Percentiles rank a stretch among this genome's conserved stretches.
These are phyloP conservation scores for Agrotis exclamationis DNA, from an alignment of 2,888 invertebrate genomes.

Conservation along the genomic window DNA sequence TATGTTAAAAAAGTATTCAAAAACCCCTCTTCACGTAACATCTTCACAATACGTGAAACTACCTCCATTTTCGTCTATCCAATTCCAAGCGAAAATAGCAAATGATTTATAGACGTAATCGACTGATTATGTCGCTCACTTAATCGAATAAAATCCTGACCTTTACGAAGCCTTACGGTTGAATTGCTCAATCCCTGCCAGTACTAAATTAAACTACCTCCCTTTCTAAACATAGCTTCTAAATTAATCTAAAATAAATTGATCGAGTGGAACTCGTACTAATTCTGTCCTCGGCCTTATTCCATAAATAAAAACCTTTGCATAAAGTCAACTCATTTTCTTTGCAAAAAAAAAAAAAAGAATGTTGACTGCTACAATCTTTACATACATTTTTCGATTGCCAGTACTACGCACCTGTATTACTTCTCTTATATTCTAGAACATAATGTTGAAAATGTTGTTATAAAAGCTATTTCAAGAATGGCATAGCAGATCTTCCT, in stretches of 20 bases:
- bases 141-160: constrained; percentile 15
- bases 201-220: background rate
- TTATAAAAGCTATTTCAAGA: no score
- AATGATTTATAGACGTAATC: background rate
- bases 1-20: no score
- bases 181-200: background rate
- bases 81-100: no score
- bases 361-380: no score
- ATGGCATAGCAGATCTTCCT: no score
- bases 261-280: background rate
- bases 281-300: background rate
- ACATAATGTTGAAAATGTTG: no score
- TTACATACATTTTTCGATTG: no score
- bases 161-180: constrained; percentile 1
- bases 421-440: no score
- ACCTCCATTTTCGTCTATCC: no score
- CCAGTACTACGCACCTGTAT: no score
- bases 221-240: constrained; percentile 15
- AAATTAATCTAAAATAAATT: constrained; percentile 40
- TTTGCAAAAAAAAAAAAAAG: no score
- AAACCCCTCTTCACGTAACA: background rate
- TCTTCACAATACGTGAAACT: background rate
- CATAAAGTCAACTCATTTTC: no score
- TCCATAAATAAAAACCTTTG: constrained; percentile 12
- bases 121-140: background rate